Conservation (phyloP, 2,888 invertebrate species). For the Aphidoletes aphidimyza region DNA sequence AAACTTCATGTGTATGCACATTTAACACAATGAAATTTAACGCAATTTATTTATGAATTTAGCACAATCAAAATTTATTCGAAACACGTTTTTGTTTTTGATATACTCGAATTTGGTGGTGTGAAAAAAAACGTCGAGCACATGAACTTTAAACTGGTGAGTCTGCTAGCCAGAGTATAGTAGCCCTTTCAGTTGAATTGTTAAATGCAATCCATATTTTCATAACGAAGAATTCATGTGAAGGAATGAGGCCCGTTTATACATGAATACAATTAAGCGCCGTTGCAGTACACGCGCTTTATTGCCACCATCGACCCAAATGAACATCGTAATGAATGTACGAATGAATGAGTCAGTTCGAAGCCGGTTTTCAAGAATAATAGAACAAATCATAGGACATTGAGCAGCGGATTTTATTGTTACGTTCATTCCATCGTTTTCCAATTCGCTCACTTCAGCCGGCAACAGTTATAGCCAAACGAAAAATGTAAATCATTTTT, state of each 20-base stretch:
- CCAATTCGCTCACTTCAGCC: too few species aligned
- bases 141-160: too few species aligned
- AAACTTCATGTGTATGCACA: too few species aligned
- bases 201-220: neutral
- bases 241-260: too few species aligned
- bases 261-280: neutral
- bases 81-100: neutral
- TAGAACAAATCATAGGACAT: slow-evolving; percentile 15
- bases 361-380: neutral
- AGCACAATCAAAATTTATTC: slow-evolving; percentile 15
- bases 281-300: neutral
- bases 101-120: too few species aligned
- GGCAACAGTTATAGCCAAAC: neutral
- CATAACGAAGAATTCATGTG: neutral
- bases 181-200: too few species aligned
- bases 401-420: too few species aligned
- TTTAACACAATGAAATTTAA: neutral
- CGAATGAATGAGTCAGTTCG: neutral
- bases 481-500: slow-evolving; percentile 49
- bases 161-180: too few species aligned
- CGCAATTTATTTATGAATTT: neutral
- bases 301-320: neutral
- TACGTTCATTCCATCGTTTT: too few species aligned
- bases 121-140: neutral
- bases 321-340: neutral